These are phyloP conservation scores for Trichogramma dendrolimi DNA, from an alignment of 2,888 invertebrate genomes.

Conservation along the genomic window DNA sequence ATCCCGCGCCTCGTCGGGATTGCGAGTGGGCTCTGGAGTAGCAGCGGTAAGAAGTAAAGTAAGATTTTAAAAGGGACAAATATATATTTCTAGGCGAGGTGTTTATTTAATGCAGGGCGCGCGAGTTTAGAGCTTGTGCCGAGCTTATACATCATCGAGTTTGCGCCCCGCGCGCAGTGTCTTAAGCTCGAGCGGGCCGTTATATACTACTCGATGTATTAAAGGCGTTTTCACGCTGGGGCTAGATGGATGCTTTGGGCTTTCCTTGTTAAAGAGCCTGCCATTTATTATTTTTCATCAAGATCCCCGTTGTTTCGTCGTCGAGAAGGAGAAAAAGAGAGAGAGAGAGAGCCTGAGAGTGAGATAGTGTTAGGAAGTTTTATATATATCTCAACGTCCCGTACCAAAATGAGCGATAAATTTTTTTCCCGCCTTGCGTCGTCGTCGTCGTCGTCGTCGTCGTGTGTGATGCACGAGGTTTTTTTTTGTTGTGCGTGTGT, in stretches of 20 bases:
- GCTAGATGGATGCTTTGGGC: constrained; percentile 22
- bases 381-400: no score
- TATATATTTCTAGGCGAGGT: constrained; percentile 22
- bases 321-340: not conserved
- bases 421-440: no score
- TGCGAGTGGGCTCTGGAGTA: no score
- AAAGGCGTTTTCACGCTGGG: not conserved
- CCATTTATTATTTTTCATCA: constrained; percentile 32
- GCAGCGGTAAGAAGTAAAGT: no score
- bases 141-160: constrained; percentile 29
- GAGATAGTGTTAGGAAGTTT: no score
- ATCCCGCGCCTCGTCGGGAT: no score
- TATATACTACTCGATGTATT: constrained; percentile 2
- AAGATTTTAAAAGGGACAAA: constrained; percentile 13
- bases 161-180: constrained; percentile 1
- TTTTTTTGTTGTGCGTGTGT: no score
- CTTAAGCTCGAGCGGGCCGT: not conserved
- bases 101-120: constrained; percentile 29
- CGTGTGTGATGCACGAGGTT: no score
- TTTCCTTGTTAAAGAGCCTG: not conserved
- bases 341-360: not conserved
- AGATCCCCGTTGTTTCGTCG: constrained; percentile 20
- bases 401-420: no score
- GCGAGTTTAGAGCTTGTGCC: not conserved
- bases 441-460: no score